Base-by-base conservation (phyloP, 2,113 vertebrate species). In the Verasper variegatus region DNA sequence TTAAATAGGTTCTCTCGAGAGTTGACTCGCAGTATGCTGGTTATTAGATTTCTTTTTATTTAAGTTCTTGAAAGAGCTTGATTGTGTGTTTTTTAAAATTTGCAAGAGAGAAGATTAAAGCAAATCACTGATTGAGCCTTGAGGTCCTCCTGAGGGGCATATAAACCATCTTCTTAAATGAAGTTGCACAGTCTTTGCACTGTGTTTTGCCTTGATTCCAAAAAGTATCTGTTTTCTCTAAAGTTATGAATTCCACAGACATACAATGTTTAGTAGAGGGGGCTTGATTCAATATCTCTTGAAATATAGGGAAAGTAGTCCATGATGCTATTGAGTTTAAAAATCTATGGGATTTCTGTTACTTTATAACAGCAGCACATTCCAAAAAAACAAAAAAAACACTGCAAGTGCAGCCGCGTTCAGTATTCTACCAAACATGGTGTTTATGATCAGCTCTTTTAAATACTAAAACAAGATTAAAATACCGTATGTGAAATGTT, bases 101-200 rank as follows among this genome's bases (percentile, higher is more conserved):
- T 71, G 42, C 49, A 71, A 45, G n/a, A 74, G 73, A 70, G 54
- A 77, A 87, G 67, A 86, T 87, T 76, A 75, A 70, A 80, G 81
- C 70, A 71, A 79, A 84, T 88, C 78, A 67, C 64, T 51, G 40
- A 65, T 58, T 74, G 68, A 80, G 78, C 45, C 70, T 62, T 15
- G 18, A 68, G 49, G 10, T 55, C 37, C 66, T 78, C 69, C 69
- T 80, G 81, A 80, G 67, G 71, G 72, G 52, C 84, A 83, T 65
- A 70, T 58, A 75, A 84, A 80, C 56, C 31, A 74, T 69, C 58
- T 51, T 70, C 27, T 74, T 68, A 66, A 75, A 84, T 76, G 4
- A 76, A 79, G 56, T 27, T 63, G 1, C 60, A 6, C 60, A 64
- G 84, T 69, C 69, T 76, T 37, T 51, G 75, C 63, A 23, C 45